Base-by-base conservation (phyloP, 2,797 vertebrate species). In the Sebastes oblongus region DNA sequence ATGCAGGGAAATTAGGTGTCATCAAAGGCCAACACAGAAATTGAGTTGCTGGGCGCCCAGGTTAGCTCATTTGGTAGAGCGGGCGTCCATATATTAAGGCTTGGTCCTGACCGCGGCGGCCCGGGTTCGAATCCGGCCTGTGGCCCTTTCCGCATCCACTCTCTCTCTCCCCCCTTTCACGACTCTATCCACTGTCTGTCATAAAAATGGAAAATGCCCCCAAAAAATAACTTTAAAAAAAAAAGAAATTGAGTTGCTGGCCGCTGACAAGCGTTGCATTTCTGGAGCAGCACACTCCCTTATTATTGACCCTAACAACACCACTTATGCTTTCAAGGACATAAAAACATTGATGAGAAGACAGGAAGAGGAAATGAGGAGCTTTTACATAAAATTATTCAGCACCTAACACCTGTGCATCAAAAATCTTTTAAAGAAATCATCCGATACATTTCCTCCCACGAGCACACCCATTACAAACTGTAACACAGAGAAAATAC, bases 1-100 rank as follows among this genome's bases (percentile, higher is more conserved):
- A 70, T 20, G 11, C 14, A 61, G 59, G 8, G 3, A 75, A 88
- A 86, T 74, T 10, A 79, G 54, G 29, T 36, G 52, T 80, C 69
- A 88, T 78, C 68, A 62, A 22, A 81, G 54, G 59, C 54, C 84
- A 81, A 67, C 61, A 52, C 27, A 78, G 29, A 77, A 74, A 88
- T 65, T 9, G 39, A 78, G 61, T n/a, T 34, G 66, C 10, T 73
- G 30, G 14, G 36, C 5, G 22, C 3, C n/a, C n/a, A n/a, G n/a
- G n/a, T n/a, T n/a, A n/a, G n/a, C n/a, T n/a, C n/a, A n/a, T n/a
- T n/a, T n/a, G n/a, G n/a, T n/a, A n/a, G n/a, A n/a, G n/a, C n/a
- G n/a, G n/a, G n/a, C n/a, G n/a, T n/a, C n/a, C n/a, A n/a, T n/a
- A n/a, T n/a, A n/a, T n/a, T n/a, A n/a, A n/a, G n/a, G n/a, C n/a